Conservation (phyloP, 2,113 vertebrate species). For the Morone saxatilis region DNA sequence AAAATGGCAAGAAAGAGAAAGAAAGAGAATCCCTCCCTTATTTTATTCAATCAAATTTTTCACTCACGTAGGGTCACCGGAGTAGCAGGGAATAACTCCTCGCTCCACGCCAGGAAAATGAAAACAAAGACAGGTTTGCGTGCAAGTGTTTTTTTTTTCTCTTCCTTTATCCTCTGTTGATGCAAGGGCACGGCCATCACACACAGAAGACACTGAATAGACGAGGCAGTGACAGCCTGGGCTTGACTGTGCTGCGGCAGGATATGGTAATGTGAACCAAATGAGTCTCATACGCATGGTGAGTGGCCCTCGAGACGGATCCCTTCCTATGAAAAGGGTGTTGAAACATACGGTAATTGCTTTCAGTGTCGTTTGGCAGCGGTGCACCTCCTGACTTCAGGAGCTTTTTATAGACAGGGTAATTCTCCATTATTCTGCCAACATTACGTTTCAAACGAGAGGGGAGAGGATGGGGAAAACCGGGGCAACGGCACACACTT, state of each 20-base stretch:
- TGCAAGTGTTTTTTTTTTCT: background rate
- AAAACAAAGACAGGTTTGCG: conserved; percentile 65
- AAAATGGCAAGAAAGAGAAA: conserved; percentile 42
- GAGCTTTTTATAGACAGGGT: conserved; percentile 73
- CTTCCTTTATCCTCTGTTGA: conserved; percentile 51
- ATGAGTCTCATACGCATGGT: conserved; percentile 69
- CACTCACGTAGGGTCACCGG: conserved; percentile 51
- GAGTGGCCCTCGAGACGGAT: conserved; percentile 75
- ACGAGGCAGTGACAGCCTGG: conserved; percentile 63
- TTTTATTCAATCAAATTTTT: conserved; percentile 62
- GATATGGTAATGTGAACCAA: conserved; percentile 81
- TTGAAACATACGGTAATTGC: conserved; percentile 83
- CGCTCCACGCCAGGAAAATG: conserved; percentile 15
- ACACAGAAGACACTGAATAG: conserved; percentile 48
- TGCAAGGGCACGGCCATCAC: conserved; percentile 48
- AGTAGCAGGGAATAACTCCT: conserved; percentile 47
- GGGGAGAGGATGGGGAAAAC: conserved; percentile 29
- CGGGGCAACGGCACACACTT: conserved; percentile 7
- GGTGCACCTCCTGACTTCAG: conserved; percentile 69
- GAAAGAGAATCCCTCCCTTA: conserved; percentile 20
- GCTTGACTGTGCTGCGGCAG: conserved; percentile 60
- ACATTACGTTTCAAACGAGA: conserved; percentile 63
- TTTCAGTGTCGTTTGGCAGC: conserved; percentile 79
- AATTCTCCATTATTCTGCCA: conserved; percentile 75
- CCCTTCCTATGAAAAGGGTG: conserved; percentile 77